A percentile compares a stretch with the other conserved stretches of the same genome.
Evolutionary conservation across 2,797 vertebrate genomes (phyloP).

Genomic region (Gymnoscopelus microlampas): DNA sequence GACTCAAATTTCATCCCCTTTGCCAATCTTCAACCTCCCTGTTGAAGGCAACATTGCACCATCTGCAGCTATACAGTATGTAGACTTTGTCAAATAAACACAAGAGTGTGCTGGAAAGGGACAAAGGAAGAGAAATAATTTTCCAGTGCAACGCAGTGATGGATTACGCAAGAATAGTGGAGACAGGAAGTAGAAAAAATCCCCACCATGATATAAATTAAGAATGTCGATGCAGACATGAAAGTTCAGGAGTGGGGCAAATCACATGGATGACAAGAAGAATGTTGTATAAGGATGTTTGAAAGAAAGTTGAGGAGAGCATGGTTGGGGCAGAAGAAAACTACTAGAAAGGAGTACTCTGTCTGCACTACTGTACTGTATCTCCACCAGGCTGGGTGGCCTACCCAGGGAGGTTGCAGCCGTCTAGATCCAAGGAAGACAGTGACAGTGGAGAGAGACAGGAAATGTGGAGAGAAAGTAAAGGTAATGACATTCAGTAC

Average conservation of each 20-base stretch:
- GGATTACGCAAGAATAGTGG: too few relatives aligned
- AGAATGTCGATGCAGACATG: not conserved
- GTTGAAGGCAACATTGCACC: not conserved
- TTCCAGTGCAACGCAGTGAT: not conserved
- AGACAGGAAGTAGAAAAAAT: too few relatives aligned
- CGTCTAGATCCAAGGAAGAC: too few relatives aligned
- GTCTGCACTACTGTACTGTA: too few relatives aligned
- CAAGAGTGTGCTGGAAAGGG: not conserved
- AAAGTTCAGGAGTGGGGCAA: not conserved
- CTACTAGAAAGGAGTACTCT: too few relatives aligned
- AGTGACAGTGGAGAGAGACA: too few relatives aligned
- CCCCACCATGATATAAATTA: not conserved
- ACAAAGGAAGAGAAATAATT: not conserved
- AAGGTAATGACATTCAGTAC: too few relatives aligned
- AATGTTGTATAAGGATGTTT: not conserved
- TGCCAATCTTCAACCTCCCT: not conserved
- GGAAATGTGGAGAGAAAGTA: too few relatives aligned
- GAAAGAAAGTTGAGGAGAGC: too few relatives aligned
- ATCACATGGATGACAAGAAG: not conserved
- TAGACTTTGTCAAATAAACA: constrained; percentile 11
- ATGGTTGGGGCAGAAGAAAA: too few relatives aligned
- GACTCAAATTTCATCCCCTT: constrained; percentile 10
- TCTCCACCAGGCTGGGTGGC: too few relatives aligned
- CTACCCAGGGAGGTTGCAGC: too few relatives aligned
- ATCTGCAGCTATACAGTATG: constrained; percentile 3